Percentiles rank a stretch among this genome's conserved stretches.
Conservation (phyloP, 2,888 invertebrate genomes). For the Archips xylosteana region DNA sequence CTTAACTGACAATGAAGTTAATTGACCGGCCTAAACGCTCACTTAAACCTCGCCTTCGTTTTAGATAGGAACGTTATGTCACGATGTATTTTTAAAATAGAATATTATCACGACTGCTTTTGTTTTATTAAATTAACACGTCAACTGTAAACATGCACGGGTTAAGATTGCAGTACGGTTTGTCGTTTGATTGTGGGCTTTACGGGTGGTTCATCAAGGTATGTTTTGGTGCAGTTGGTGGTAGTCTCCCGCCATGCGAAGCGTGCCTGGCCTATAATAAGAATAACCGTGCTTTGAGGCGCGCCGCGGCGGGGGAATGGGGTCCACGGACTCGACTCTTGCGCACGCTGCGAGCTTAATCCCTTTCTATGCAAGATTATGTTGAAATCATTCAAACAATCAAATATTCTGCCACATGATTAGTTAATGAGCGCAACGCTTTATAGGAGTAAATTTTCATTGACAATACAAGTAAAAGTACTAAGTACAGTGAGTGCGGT, state of each 20-base stretch:
- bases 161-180: conserved; percentile 26
- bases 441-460: conserved; percentile 14
- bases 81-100: conserved; percentile 8
- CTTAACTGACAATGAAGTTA: conserved; percentile 49
- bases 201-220: not conserved
- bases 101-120: conserved; percentile 31
- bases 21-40: conserved; percentile 32
- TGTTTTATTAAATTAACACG: conserved; percentile 22
- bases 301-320: conserved; percentile 50
- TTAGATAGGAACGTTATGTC: conserved; percentile 7
- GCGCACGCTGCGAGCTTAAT: conserved; percentile 41
- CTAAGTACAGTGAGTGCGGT: conserved; percentile 6
- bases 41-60: conserved; percentile 12
- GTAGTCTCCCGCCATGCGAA: conserved; percentile 44
- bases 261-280: conserved; percentile 64
- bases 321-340: conserved; percentile 47
- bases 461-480: not conserved
- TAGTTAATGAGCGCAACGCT: conserved; percentile 4
- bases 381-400: conserved; percentile 21
- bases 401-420: not conserved
- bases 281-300: conserved; percentile 69
- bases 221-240: conserved; percentile 7
- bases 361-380: conserved; percentile 37
- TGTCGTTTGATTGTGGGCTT: conserved; percentile 8
- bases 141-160: conserved; percentile 5